A percentile compares a stretch with the other conserved stretches of the same genome.
These are phyloP conservation scores for Babylonia areolata DNA, from an alignment of 1,140 invertebrate species.

Conservation along the genomic window DNA sequence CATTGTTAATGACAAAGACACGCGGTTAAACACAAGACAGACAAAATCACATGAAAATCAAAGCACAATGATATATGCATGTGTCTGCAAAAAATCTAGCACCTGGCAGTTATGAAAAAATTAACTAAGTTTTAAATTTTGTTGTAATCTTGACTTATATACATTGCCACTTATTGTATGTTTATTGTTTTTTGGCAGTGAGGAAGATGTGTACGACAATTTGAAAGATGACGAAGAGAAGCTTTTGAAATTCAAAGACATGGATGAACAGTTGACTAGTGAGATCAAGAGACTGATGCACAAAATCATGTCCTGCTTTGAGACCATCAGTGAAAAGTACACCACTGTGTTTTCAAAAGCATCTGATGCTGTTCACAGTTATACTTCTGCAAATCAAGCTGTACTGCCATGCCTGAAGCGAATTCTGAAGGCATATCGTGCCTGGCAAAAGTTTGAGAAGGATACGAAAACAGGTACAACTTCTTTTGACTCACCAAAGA, in stretches of 20 bases:
- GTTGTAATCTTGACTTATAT: too few relatives aligned
- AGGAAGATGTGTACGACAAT: neutral
- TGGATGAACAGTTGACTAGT: conserved; percentile 51
- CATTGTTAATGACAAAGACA: too few relatives aligned
- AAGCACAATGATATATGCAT: too few relatives aligned
- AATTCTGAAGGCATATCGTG: conserved; percentile 64
- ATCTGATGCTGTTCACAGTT: neutral
- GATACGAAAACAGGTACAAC: conserved; percentile 77
- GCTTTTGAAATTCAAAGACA: neutral
- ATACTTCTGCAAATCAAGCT: neutral
- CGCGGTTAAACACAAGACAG: too few relatives aligned
- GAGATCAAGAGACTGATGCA: conserved; percentile 57
- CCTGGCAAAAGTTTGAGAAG: conserved; percentile 72
- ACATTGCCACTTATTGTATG: too few relatives aligned
- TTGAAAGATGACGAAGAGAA: conserved; percentile 30
- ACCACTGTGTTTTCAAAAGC: neutral
- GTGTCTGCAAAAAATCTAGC: too few relatives aligned
- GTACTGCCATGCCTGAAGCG: conserved; percentile 44
- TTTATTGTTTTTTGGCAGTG: neutral
- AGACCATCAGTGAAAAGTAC: conserved; percentile 55
- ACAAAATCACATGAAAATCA: too few relatives aligned
- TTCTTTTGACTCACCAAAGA: conserved; percentile 59
- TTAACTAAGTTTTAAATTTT: too few relatives aligned
- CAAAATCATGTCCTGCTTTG: conserved; percentile 51
- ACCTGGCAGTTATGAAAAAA: too few relatives aligned